Evolutionary conservation across 2,113 vertebrate genomes (phyloP).

Genomic region (Solea solea): DNA sequence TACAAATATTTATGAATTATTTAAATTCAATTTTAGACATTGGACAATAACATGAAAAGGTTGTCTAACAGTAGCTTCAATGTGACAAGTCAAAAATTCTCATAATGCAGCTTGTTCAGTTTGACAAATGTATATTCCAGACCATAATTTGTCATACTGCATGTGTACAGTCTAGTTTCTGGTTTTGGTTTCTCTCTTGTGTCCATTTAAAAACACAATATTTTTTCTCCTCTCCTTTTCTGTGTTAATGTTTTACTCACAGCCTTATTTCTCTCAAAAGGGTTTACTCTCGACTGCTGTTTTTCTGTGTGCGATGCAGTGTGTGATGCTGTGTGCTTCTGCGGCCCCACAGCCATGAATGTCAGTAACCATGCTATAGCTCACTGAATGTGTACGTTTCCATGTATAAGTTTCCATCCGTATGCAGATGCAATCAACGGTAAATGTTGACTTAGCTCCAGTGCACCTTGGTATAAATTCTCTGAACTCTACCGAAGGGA

Average conservation of each 20-base stretch:
- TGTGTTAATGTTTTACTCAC: conserved; percentile 44
- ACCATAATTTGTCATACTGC: neutral
- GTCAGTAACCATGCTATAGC: conserved; percentile 52
- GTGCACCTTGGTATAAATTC: neutral
- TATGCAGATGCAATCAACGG: neutral
- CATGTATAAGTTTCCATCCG: neutral
- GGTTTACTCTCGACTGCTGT: conserved; percentile 15
- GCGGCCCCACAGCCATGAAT: conserved; percentile 52
- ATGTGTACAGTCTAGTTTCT: neutral
- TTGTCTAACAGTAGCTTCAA: neutral
- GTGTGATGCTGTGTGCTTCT: neutral
- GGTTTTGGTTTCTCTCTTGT: conserved; percentile 2
- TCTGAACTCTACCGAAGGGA: neutral
- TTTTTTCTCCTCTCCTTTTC: conserved; percentile 15
- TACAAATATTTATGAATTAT: too few relatives aligned
- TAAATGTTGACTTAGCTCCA: neutral
- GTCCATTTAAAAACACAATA: conserved; percentile 11
- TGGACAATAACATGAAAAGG: neutral
- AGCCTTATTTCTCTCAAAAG: conserved; percentile 25
- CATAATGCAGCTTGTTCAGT: neutral
- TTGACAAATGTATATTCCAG: neutral
- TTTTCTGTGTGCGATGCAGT: neutral
- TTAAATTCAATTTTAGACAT: neutral
- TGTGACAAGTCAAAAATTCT: neutral
- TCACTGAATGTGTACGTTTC: conserved; percentile 20